phyloP scores from a whole-genome alignment of 2,797 vertebrate species.

The Bovichtus variegatus region DNA sequence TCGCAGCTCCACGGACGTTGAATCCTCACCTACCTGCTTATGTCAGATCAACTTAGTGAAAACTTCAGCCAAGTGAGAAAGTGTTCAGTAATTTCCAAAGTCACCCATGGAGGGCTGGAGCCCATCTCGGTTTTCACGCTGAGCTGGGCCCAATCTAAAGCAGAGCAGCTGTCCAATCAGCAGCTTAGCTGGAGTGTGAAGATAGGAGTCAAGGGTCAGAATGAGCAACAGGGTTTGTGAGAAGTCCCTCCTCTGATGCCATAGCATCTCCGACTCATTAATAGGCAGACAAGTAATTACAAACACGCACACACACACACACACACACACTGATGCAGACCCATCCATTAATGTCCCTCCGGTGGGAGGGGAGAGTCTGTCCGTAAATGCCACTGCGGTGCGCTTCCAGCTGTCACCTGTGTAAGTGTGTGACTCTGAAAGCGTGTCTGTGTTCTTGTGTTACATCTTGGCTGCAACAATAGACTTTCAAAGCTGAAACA shows the following conservation, averaged over 20 bases:
- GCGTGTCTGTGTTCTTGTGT: slow-evolving; percentile 7
- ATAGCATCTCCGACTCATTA: slow-evolving; percentile 59
- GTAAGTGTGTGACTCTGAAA: slow-evolving; percentile 41
- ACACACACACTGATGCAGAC: slow-evolving; percentile 48
- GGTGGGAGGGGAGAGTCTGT: slow-evolving; percentile 52
- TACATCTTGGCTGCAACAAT: slow-evolving; percentile 56
- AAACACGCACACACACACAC: too few relatives aligned
- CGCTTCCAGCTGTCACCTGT: slow-evolving; percentile 74
- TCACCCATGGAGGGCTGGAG: slow-evolving; percentile 65
- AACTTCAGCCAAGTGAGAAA: slow-evolving; percentile 72
- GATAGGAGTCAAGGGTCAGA: slow-evolving; percentile 76
- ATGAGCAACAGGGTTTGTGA: slow-evolving; percentile 59
- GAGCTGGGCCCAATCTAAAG: slow-evolving; percentile 73
- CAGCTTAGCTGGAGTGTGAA: slow-evolving; percentile 80
- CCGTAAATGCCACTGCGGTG: slow-evolving; percentile 61
- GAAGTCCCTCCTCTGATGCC: slow-evolving; percentile 48
- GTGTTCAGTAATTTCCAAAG: slow-evolving; percentile 71
- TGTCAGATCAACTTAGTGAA: slow-evolving; percentile 73
- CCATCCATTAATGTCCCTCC: slow-evolving; percentile 67
- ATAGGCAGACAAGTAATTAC: slow-evolving; percentile 71
- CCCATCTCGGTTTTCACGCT: slow-evolving; percentile 76
- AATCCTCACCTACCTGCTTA: slow-evolving; percentile 60
- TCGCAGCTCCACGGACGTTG: slow-evolving; percentile 43
- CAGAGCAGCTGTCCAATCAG: slow-evolving; percentile 82
- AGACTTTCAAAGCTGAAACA: slow-evolving; percentile 66